Base-by-base conservation (phyloP, 2,797 vertebrate species). In the Nannoperca australis region DNA sequence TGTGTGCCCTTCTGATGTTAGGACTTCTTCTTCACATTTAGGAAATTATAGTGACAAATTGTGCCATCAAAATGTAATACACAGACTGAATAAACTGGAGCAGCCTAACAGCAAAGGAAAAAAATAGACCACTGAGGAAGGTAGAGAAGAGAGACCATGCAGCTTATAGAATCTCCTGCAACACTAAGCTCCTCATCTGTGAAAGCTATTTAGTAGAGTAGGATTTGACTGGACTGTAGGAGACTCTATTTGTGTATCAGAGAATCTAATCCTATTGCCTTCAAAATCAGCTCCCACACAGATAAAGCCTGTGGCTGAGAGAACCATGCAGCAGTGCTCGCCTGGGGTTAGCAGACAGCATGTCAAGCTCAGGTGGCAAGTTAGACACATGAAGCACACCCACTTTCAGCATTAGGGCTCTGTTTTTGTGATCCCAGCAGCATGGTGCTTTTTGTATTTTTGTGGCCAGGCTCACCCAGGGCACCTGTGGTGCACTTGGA, bases 191-290 rank as follows among this genome's bases (percentile, higher is more conserved):
- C 44, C 65, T 88, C 76, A 80, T 78, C 60, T 77, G 50, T 67
- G 47, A 69, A 63, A 79, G 75, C 64, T 63, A 66, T 65, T 75
- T 72, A 76, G 70, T 27, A 24, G 8, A 72, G 63, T 7, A 62
- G 85, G 87, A 89, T 88, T 71, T 76, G 73, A 77, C 63, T 4
- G 10, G 47, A 61, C 77, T 54, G 54, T 32, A 54, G 65, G 51
- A 73, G 58, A 62, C 68, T 87, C 85, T 92, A 92, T 92, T 92
- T 88, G 81, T 88, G 88, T 76, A 82, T 86, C 76, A 77, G 66
- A 78, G 53, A 82, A 67, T 84, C 59, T 90, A 91, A 93, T 93
- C 89, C 91, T 76, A 87, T 89, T 90, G 79, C 65, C 67, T 75
- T 70, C 3, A 22, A 88, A 79, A 85, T 89, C 70, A 83, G 32